These are phyloP conservation scores for Rhaphigaster nebulosa DNA, from an alignment of 2,888 invertebrate species.

Conservation along the genomic window DNA sequence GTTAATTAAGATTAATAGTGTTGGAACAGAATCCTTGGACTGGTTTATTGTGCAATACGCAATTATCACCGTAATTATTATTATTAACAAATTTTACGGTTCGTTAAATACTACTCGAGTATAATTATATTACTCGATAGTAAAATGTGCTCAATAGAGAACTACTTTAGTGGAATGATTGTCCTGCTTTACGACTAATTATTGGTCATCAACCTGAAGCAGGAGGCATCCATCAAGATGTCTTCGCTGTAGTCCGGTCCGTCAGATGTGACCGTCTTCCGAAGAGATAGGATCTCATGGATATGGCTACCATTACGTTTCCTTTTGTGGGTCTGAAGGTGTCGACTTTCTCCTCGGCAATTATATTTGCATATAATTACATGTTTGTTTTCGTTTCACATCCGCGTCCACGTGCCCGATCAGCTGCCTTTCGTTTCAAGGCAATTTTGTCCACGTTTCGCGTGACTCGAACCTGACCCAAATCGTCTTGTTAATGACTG, in stretches of 20 bases:
- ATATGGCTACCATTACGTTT: background rate
- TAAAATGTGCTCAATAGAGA: background rate
- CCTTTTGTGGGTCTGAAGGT: background rate
- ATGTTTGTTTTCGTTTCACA: conserved; percentile 35
- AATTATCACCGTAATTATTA: background rate
- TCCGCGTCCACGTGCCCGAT: background rate
- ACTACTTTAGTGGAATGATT: background rate
- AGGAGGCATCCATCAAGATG: background rate
- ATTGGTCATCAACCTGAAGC: background rate
- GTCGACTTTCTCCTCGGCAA: background rate
- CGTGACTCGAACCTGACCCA: background rate
- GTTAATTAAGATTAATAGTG: background rate
- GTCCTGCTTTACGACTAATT: background rate
- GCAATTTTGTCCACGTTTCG: background rate
- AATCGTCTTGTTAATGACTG: background rate
- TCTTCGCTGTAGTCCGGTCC: no score
- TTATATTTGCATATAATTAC: conserved; percentile 24
- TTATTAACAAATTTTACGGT: conserved; percentile 16
- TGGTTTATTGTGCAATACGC: background rate
- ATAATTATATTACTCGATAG: background rate
- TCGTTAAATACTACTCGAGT: background rate
- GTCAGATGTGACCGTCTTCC: background rate
- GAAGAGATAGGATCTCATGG: background rate
- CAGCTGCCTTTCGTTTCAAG: background rate
- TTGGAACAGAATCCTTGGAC: background rate